Evolutionary conservation across 2,797 vertebrate species (phyloP).

Genomic region (Bufotes viridis): DNA sequence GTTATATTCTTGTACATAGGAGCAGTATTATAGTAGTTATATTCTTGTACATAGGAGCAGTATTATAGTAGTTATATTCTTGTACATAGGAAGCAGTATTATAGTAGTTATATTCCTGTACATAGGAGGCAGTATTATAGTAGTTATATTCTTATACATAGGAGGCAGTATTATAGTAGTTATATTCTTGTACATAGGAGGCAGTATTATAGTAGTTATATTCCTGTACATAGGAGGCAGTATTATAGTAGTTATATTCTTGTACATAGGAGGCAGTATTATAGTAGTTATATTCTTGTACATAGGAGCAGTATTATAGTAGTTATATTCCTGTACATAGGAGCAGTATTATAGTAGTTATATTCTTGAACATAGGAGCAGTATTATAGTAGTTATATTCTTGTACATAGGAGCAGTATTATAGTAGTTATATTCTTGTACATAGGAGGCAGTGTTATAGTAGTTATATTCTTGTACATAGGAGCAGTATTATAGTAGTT

Average conservation of each 20-base stretch:
- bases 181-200: not conserved
- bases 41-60: not conserved
- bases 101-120: no score
- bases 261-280: not conserved
- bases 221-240: not conserved
- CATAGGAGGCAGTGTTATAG: not conserved
- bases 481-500: not conserved
- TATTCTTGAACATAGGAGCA: not conserved
- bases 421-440: not conserved
- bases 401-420: not conserved
- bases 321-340: not conserved
- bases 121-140: not conserved
- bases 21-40: not conserved
- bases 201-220: slow-evolving; percentile 9
- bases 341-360: not conserved
- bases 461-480: not conserved
- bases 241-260: slow-evolving; percentile 9
- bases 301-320: not conserved
- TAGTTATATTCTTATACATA: slow-evolving; percentile 4
- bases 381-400: not conserved
- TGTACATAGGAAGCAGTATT: not conserved
- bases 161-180: not conserved
- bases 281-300: not conserved
- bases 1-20: not conserved
- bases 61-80: not conserved